Evolutionary conservation across 2,113 vertebrate species (phyloP).

Genomic region (Dunckerocampus dactyliophorus): DNA sequence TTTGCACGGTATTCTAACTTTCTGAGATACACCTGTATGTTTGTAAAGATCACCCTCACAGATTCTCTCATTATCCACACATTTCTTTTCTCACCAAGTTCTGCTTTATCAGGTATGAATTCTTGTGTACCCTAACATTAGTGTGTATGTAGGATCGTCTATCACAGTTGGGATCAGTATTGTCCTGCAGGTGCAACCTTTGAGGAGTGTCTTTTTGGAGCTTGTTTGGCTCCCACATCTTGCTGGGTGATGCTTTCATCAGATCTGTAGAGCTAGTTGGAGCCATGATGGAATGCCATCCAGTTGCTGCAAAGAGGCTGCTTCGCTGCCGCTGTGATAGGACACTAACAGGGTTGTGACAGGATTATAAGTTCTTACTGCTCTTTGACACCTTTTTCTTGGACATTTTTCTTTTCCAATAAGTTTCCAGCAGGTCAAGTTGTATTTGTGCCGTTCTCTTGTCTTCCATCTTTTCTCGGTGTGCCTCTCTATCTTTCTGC

Average conservation of each 20-base stretch:
- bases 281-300: neutral
- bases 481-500: neutral
- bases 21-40: no score
- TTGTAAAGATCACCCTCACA: no score
- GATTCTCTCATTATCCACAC: no score
- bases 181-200: neutral
- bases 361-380: neutral
- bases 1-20: no score
- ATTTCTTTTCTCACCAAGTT: no score
- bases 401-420: constrained; percentile 1
- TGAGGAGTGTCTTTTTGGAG: neutral
- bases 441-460: neutral
- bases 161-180: neutral
- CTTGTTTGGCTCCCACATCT: neutral
- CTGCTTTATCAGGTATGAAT: no score
- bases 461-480: constrained; percentile 1
- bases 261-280: neutral
- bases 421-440: neutral
- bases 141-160: neutral
- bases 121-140: no score
- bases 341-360: neutral
- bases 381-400: neutral
- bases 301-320: neutral
- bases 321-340: neutral
- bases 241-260: neutral